Percentiles rank a stretch among this genome's conserved stretches.
Conservation (phyloP, 2,888 invertebrate species). For the Eupeodes latifasciatus region DNA sequence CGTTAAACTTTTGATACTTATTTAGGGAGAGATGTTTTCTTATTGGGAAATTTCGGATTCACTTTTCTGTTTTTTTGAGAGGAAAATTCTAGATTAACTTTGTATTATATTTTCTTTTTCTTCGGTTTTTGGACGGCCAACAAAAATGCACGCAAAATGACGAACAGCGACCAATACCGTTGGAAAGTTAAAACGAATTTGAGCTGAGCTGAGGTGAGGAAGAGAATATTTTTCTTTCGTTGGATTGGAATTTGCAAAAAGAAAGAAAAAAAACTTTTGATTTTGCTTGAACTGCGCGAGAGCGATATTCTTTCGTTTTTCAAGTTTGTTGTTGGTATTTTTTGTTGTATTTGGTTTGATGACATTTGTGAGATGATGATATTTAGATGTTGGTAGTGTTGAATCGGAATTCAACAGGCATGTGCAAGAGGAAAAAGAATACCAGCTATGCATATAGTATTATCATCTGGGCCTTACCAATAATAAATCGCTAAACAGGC, state of each 20-base stretch:
- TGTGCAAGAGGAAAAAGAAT: neutral
- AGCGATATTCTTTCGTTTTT: conserved; percentile 24
- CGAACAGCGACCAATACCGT: conserved; percentile 59
- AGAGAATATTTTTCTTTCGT: conserved; percentile 57
- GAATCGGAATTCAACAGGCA: neutral
- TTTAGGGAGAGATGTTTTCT: neutral
- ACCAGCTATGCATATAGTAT: no score
- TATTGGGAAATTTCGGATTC: neutral
- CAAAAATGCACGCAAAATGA: conserved; percentile 24
- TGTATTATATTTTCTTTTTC: conserved; percentile 13
- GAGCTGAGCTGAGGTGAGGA: neutral
- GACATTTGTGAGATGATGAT: neutral
- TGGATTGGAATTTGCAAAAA: conserved; percentile 44
- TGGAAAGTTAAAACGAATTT: conserved; percentile 64
- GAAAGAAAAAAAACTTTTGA: conserved; percentile 11
- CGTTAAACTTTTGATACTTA: neutral
- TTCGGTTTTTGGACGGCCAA: conserved; percentile 41
- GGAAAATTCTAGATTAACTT: neutral
- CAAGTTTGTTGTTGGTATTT: neutral
- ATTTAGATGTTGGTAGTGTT: conserved; percentile 36
- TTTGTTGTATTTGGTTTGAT: neutral
- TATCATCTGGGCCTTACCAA: no score
- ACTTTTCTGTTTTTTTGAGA: neutral
- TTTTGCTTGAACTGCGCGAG: conserved; percentile 8
- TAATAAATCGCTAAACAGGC: no score